Evolutionary conservation across 1,140 invertebrate species (phyloP), one percentile per base, ranked within the genome.

Genomic region (Micrasema longulum): DNA sequence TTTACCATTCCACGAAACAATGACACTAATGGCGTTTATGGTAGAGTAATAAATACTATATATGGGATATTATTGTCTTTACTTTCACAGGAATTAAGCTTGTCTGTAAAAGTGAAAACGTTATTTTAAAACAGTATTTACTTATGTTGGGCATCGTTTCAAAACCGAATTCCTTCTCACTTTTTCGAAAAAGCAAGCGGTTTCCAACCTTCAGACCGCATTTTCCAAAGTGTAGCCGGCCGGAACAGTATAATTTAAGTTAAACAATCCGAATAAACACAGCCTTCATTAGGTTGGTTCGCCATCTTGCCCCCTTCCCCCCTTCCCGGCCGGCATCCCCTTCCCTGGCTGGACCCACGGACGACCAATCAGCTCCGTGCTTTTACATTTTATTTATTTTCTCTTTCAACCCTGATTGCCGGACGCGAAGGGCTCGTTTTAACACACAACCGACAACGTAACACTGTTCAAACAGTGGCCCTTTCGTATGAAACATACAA

Each of bases 301-400:
- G 55, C 47, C 64, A 52, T 67, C 64, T 52, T 45, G 18, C 16
- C 47, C 35, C 48, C 14, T 31, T 26, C 64, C 14, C 26, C 18
- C 11, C 47, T n/a, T 75, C 73, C 76, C 18, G 38, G 69, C 38
- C 14, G 60, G 23, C 57, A 48, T 53, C 60, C 50, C 52, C 69
- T 66, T 63, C 41, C 45, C 68, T 26, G 11, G 64, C 74, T 72
- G 31, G 9, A 70, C 67, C 74, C 71, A 26, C 64, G 71, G 31
- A 66, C 75, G 79, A 31, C 68, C 68, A 70, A 70, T 80, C 78
- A 79, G 80, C 47, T 35, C 18, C 41, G 11, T 82, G 83, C 81
- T 82, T 84, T 84, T 83, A 80, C 83, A 84, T 82, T 84, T 82
- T 82, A 84, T 83, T 84, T 84, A 80, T 80, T 83, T 84, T 82